Conservation (phyloP, 1,140 invertebrate species). For the Calycopis cecrops region DNA sequence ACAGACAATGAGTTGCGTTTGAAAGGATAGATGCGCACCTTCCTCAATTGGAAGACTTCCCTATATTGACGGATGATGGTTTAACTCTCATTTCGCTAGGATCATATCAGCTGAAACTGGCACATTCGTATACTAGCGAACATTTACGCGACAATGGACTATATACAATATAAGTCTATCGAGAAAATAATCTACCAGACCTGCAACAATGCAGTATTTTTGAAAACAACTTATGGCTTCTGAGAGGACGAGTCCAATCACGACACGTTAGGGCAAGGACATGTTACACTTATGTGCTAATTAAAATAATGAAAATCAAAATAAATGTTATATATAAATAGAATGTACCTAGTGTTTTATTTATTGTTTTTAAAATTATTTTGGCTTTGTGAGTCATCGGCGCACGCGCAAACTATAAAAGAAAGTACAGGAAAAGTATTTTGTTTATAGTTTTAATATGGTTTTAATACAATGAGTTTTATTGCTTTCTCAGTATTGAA, state of each 20-base stretch:
- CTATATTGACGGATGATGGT: not conserved
- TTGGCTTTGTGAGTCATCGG: too few species aligned
- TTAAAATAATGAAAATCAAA: too few species aligned
- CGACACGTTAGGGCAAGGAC: slow-evolving; percentile 13
- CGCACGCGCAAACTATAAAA: too few species aligned
- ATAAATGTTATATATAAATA: too few species aligned
- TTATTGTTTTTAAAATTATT: too few species aligned
- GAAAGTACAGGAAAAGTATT: too few species aligned
- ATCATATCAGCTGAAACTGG: not conserved
- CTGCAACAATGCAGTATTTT: not conserved
- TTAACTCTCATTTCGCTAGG: not conserved
- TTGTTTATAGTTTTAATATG: too few species aligned
- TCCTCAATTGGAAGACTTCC: not conserved
- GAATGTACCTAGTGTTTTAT: too few species aligned
- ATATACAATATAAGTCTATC: not conserved
- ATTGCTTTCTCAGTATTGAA: too few species aligned
- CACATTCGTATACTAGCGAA: not conserved
- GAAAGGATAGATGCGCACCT: not conserved
- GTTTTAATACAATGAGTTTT: too few species aligned
- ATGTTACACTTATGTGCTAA: slow-evolving; percentile 14
- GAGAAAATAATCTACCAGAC: slow-evolving; percentile 4
- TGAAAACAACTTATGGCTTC: not conserved
- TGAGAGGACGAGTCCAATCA: slow-evolving; percentile 13
- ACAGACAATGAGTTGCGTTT: not conserved
- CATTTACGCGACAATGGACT: not conserved